Evolutionary conservation across 1,140 invertebrate genomes (phyloP), one percentile per base, ranked within the genome.

Genomic region (Idris sp.): DNA sequence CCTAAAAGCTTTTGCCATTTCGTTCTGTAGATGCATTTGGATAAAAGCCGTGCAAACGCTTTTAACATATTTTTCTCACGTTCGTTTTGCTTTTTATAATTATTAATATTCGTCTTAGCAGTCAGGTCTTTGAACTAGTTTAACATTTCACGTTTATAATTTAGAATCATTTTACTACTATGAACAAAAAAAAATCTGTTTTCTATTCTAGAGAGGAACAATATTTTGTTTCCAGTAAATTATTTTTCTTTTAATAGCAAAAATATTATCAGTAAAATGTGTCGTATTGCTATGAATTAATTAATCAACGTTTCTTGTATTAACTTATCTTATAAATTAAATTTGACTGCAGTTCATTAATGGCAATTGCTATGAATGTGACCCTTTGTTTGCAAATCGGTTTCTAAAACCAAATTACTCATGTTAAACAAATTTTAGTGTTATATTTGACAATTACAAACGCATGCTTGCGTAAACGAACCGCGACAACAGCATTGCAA

Each of bases 1-100:
- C 59, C 67, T 76, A 76, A 76, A 76, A 76, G 67, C 74, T 76
- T 76, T 76, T 35, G 67, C 74, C 54, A 58, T 76, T 71, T 76
- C 65, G 56, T 72, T 72, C 38, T 46, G 56, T 56, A 43, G 56
- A 58, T 76, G 74, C 74, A 76, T 76, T 72, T 76, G 74, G 74
- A 76, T 76, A 61, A 72, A 76, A 76, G 67, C 61, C 40, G 56
- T 40, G 56, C 41, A 40, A 67, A 58, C 72, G 74, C 74, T 76
- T 76, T 76, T 72, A 76, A 76, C 67, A 72, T 72, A 76, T 72
- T 72, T 72, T 72, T 46, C 33, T 72, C 67, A 48, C 74, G 67
- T 62, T 22, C 49, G 36, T 62, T 46, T 18, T 22, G 38, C 31
- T 46, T 72, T 72, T 76, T 72, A 68, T 31, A 51, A 59, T 26